A percentile compares a stretch with the other conserved stretches of the same genome.
phyloP scores from a whole-genome alignment of 2,113 vertebrate species.

The Reinhardtius hippoglossoides region DNA sequence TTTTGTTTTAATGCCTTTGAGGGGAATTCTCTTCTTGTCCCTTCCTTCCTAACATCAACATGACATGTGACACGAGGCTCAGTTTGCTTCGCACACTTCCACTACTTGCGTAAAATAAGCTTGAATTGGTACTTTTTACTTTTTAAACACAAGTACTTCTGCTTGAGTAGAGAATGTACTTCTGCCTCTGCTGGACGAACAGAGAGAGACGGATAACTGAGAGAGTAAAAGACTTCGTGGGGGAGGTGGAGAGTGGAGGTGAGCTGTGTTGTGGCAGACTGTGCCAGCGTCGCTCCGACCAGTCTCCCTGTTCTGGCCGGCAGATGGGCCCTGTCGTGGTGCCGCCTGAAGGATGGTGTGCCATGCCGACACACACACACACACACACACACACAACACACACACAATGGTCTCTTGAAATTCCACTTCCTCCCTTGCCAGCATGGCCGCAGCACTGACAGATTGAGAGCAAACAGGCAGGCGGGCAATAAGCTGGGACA shows the following conservation, averaged over 20 bases:
- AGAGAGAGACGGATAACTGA: constrained; percentile 30
- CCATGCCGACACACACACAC: constrained; percentile 42
- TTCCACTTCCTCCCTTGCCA: constrained; percentile 66
- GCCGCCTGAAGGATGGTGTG: constrained; percentile 79
- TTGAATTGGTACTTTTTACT: no score
- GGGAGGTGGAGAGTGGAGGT: constrained; percentile 26
- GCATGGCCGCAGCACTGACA: constrained; percentile 73
- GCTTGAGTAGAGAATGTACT: no score
- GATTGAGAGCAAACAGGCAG: constrained; percentile 84
- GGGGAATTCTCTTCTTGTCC: no score
- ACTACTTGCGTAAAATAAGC: no score
- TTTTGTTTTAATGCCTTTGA: no score
- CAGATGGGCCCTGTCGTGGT: constrained; percentile 82
- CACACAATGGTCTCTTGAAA: constrained; percentile 44
- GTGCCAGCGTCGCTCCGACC: constrained; percentile 47
- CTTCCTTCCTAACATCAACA: no score
- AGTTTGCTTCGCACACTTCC: no score
- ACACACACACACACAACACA: constrained; percentile 32
- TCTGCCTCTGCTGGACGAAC: not conserved
- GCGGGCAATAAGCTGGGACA: constrained; percentile 79
- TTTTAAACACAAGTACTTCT: no score
- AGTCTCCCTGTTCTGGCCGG: constrained; percentile 63
- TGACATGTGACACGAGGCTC: no score
- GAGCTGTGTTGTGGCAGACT: constrained; percentile 59
- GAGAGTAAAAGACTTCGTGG: constrained; percentile 37